Percentiles rank a stretch among this genome's conserved stretches.
Evolutionary conservation across 2,113 vertebrate species (phyloP).

Genomic region (Carassius auratus): DNA sequence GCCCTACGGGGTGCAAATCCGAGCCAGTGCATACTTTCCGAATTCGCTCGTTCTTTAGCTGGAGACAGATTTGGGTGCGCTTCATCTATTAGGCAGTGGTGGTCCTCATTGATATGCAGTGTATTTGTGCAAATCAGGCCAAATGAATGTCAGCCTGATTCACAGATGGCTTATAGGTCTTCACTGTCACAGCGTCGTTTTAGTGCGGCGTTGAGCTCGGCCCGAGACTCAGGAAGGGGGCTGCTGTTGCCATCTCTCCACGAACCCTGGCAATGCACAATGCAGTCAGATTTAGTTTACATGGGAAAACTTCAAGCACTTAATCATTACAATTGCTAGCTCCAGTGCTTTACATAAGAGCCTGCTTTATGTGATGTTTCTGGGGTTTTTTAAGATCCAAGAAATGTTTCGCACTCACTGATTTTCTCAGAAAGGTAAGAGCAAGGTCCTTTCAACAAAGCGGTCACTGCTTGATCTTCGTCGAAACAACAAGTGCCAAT

Average conservation of each 20-base stretch:
- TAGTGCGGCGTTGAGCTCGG: constrained; percentile 38
- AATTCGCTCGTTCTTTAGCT: neutral
- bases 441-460: constrained; percentile 11
- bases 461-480: constrained; percentile 10
- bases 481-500: neutral
- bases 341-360: constrained; percentile 45
- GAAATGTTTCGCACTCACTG: neutral
- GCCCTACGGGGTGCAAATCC: constrained; percentile 8
- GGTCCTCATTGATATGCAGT: constrained; percentile 55
- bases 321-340: constrained; percentile 55
- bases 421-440: constrained; percentile 1
- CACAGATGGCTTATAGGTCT: constrained; percentile 43
- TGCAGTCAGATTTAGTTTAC: constrained; percentile 51
- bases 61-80: constrained; percentile 37
- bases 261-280: constrained; percentile 40
- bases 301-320: constrained; percentile 47
- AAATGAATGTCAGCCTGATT: constrained; percentile 51
- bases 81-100: constrained; percentile 26
- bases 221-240: neutral
- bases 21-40: neutral
- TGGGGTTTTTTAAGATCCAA: neutral
- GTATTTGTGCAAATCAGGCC: constrained; percentile 47
- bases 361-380: constrained; percentile 50
- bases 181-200: constrained; percentile 43
- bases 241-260: constrained; percentile 7